Conservation (phyloP, 64 coral and sea anemone species). For the Catalaphyllia jardinei region DNA sequence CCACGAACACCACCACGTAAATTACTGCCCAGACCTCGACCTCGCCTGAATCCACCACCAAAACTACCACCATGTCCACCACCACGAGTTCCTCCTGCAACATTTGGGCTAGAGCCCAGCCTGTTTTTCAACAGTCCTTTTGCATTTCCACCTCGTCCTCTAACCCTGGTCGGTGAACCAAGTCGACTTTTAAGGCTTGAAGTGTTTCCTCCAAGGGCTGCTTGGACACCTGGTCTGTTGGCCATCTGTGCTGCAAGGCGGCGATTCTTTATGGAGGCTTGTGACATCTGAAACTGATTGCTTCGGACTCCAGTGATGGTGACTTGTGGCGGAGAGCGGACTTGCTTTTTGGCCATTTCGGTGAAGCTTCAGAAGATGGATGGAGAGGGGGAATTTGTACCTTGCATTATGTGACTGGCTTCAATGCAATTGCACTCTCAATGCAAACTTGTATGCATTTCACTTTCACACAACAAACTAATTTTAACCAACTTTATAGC, state of each 20-base stretch:
- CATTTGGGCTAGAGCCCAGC: conserved; percentile 38
- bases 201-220: conserved; percentile 60
- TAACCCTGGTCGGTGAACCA: conserved; percentile 41
- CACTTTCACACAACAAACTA: conserved; percentile 11
- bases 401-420: conserved; percentile 38
- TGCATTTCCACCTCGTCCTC: conserved; percentile 34
- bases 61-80: conserved; percentile 20
- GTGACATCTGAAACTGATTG: conserved; percentile 69
- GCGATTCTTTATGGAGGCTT: conserved; percentile 88
- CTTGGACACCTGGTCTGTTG: conserved; percentile 81
- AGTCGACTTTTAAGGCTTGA: conserved; percentile 53
- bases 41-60: conserved; percentile 18
- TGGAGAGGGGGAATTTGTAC: conserved; percentile 66
- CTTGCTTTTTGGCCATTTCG: conserved; percentile 72
- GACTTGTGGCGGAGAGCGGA: conserved; percentile 84
- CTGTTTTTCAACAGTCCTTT: conserved; percentile 26
- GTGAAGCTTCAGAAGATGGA: conserved; percentile 95
- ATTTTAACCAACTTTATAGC: not conserved
- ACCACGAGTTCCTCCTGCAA: conserved; percentile 49
- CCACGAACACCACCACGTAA: conserved; percentile 20
- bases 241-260: conserved; percentile 95
- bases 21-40: conserved; percentile 30
- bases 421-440: conserved; percentile 21
- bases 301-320: conserved; percentile 78
- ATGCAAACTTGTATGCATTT: not conserved